phyloP scores from a whole-genome alignment of 2,113 vertebrate genomes.

The Carassius carassius region DNA sequence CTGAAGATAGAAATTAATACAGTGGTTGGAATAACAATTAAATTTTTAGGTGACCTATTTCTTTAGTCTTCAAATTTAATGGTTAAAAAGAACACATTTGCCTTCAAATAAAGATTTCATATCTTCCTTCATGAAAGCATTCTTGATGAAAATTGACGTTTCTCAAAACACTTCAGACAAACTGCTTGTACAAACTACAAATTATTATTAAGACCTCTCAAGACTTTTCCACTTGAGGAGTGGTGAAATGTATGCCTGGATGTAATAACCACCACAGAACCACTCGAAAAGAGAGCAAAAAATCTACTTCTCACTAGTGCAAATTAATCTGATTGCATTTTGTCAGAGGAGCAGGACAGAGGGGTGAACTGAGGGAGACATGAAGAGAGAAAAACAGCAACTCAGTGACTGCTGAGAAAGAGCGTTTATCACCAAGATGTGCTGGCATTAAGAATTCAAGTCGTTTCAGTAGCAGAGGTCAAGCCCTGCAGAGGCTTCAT shows the following conservation, averaged over 20 bases:
- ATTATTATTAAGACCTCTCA: constrained; percentile 18
- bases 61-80: neutral
- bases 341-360: neutral
- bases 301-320: constrained; percentile 10
- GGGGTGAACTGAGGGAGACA: neutral
- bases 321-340: constrained; percentile 26
- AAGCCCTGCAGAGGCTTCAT: constrained; percentile 43
- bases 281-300: constrained; percentile 3
- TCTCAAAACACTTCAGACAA: constrained; percentile 21
- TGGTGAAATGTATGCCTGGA: constrained; percentile 9
- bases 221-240: neutral
- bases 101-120: neutral
- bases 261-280: constrained; percentile 5
- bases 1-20: neutral
- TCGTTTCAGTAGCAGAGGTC: constrained; percentile 38
- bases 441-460: constrained; percentile 43
- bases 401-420: neutral
- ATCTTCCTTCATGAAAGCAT: neutral
- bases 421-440: constrained; percentile 11
- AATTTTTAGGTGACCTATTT: neutral
- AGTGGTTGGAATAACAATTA: neutral
- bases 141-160: neutral
- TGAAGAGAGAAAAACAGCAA: neutral
- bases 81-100: neutral
- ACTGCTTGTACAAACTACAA: neutral